Conservation (phyloP, 2,888 invertebrate genomes). For the Gortyna flavago region DNA sequence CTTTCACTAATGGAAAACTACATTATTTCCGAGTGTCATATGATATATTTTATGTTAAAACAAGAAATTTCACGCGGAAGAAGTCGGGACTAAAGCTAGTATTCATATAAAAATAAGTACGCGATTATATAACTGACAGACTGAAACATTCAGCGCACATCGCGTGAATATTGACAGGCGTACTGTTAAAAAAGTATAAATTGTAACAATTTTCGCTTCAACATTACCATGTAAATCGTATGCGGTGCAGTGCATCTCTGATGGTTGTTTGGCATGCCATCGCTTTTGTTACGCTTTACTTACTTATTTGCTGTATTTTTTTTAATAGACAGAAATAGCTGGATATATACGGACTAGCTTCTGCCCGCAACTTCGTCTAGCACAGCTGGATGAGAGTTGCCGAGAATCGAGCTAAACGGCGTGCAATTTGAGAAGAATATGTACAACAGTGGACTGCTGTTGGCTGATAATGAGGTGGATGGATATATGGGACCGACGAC, state of each 20-base stretch:
- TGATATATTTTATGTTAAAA: neutral
- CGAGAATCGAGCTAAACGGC: too few species aligned
- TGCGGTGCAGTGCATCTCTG: conserved; percentile 29
- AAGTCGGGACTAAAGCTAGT: neutral
- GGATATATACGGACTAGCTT: neutral
- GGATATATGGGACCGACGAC: too few species aligned
- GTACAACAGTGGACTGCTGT: too few species aligned
- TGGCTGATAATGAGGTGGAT: too few species aligned
- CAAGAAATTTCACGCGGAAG: neutral
- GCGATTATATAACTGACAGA: neutral
- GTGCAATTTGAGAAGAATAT: too few species aligned
- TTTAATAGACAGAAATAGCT: conserved; percentile 5
- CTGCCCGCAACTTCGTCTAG: too few species aligned
- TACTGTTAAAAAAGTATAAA: conserved; percentile 33
- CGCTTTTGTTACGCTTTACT: conserved; percentile 24
- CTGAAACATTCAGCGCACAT: conserved; percentile 17
- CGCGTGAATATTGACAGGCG: conserved; percentile 46
- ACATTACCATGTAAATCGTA: conserved; percentile 39
- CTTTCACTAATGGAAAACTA: neutral
- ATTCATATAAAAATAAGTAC: neutral
- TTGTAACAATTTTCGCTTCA: conserved; percentile 40
- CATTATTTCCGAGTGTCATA: too few species aligned
- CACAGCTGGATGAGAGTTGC: too few species aligned
- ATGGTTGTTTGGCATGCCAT: conserved; percentile 44
- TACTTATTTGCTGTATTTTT: neutral